phyloP scores from a whole-genome alignment of 2,113 vertebrate species.

The Phoxinus phoxinus region DNA sequence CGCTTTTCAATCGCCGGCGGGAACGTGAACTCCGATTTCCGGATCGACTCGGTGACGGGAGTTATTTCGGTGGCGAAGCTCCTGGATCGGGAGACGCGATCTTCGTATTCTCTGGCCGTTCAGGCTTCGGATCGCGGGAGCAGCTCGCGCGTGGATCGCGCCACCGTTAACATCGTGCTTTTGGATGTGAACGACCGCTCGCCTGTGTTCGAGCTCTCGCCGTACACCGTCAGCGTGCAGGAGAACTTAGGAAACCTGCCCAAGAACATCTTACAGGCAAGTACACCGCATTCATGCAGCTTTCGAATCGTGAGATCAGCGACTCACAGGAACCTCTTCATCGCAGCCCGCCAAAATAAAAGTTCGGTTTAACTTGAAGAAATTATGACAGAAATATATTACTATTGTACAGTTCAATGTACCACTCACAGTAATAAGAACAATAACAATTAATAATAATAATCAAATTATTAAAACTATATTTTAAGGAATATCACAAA shows the following conservation, averaged over 20 bases:
- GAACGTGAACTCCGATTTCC: slow-evolving; percentile 81
- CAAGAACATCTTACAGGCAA: slow-evolving; percentile 87
- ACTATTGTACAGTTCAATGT: too few species aligned
- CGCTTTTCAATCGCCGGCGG: slow-evolving; percentile 84
- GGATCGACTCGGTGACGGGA: slow-evolving; percentile 92
- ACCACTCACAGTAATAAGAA: too few species aligned
- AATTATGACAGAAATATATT: too few species aligned
- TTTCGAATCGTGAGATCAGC: too few species aligned
- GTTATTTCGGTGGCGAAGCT: slow-evolving; percentile 88
- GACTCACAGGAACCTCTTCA: too few species aligned
- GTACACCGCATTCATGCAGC: slow-evolving; percentile 51
- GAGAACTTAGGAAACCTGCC: slow-evolving; percentile 87
- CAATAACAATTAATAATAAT: too few species aligned
- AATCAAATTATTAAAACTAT: too few species aligned
- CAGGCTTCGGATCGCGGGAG: slow-evolving; percentile 90
- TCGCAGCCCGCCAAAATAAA: too few species aligned
- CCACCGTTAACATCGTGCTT: slow-evolving; percentile 83
- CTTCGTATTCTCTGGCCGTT: slow-evolving; percentile 82
- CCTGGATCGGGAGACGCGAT: slow-evolving; percentile 84
- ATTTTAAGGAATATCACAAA: too few species aligned
- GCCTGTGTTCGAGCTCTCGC: slow-evolving; percentile 89
- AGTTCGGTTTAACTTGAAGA: too few species aligned
- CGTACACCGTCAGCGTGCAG: slow-evolving; percentile 85
- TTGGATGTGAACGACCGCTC: slow-evolving; percentile 90
- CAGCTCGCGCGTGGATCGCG: slow-evolving; percentile 82